Evolutionary conservation across 2,113 vertebrate genomes (phyloP), one percentile per base, ranked within the genome.

Genomic region (Otolemur garnettii): DNA sequence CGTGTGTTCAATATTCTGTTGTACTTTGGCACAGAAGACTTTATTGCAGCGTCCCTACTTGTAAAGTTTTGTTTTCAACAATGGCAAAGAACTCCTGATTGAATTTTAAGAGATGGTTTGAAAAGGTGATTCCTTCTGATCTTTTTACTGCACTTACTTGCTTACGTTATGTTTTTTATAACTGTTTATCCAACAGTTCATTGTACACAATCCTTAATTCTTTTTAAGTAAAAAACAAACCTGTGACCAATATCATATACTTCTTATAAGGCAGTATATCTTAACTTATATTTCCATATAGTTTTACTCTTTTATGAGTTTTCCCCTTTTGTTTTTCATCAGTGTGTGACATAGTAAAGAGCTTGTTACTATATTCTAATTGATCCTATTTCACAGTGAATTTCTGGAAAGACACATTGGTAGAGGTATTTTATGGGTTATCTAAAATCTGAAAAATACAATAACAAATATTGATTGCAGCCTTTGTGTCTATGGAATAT

Each of bases 401-500:
- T n/a, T 26, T 66, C 53, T 95, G 62, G 72, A 91, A 86, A 97
- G 71, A 38, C 19, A 24, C 85, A 95, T 91, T 72, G 53, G 19
- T 94, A 96, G 78, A 96, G 98, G 93, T 96, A 96, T 96, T 96
- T 96, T 53, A 96, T 93, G 59, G 57, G 64, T 95, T 95, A 78
- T 94, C 80, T 97, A 88, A 97, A 96, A 97, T 98, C 95, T 97
- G 95, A 92, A 90, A 98, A 97, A 97, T 93, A 88, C 21, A 98
- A 98, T 99, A 98, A 98, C 97, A 83, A 79, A 97, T 93, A 87
- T 89, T 98, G 98, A 98, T 98, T 96, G 98, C 18, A 93, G 95
- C 96, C 95, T 97, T 98, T 97, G 96, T 97, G 92, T 97, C 93
- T 97, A 97, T 98, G 97, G 96, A 99, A 98, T 98, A 98, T 98